These are phyloP conservation scores for Ctenicera cuprea DNA, from an alignment of 2,888 invertebrate species.

Conservation along the genomic window DNA sequence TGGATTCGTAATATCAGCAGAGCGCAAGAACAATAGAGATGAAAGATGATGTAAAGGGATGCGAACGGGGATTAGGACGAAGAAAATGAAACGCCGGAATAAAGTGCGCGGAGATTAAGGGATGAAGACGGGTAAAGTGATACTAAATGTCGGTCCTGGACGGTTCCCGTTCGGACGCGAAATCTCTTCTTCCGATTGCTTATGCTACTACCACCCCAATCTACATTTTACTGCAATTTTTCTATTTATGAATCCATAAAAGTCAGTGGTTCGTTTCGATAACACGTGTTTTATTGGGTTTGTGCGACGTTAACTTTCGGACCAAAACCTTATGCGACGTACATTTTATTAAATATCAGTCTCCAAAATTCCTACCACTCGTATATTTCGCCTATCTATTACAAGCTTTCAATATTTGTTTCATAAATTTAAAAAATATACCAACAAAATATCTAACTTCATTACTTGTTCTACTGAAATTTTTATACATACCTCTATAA, in stretches of 20 bases:
- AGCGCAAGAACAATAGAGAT: constrained; percentile 61
- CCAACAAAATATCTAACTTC: background rate
- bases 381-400: constrained; percentile 26
- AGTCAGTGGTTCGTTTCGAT: constrained; percentile 50
- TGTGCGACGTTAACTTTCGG: constrained; percentile 38
- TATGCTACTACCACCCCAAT: constrained; percentile 31
- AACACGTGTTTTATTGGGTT: constrained; percentile 49
- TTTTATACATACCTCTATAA: too few species aligned
- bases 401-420: constrained; percentile 7
- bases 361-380: constrained; percentile 10
- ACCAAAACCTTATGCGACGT: constrained; percentile 43
- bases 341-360: constrained; percentile 42
- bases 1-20: constrained; percentile 60
- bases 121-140: constrained; percentile 58
- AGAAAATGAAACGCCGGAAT: constrained; percentile 63
- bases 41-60: constrained; percentile 63
- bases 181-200: constrained; percentile 36
- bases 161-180: constrained; percentile 27
- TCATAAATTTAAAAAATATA: background rate
- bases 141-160: constrained; percentile 47
- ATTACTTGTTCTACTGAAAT: background rate
- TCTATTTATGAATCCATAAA: constrained; percentile 50
- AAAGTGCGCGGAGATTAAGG: constrained; percentile 62
- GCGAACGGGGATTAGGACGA: constrained; percentile 60
- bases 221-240: constrained; percentile 49